Evolutionary conservation across 2,113 vertebrate species (phyloP), one percentile per base, ranked within the genome.

Genomic region (Ptychochromis oligacanthus): DNA sequence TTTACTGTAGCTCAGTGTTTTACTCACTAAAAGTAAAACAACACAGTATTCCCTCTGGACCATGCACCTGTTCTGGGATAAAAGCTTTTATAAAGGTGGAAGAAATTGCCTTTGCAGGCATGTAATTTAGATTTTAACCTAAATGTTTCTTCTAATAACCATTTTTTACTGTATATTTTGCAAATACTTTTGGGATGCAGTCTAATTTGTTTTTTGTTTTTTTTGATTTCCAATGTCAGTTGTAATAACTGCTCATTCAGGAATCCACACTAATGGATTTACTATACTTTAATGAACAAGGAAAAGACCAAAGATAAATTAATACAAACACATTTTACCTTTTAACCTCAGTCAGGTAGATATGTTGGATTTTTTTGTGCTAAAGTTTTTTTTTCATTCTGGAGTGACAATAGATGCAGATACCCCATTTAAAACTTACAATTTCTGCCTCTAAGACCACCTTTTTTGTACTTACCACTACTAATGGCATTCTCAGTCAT

Each of bases 101-200:
- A 34, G 24, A 13, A 12, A 36, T 54, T 7, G 15, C 46, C 20
- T 70, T 77, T 78, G 26, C 61, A 26, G 18, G 11, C 8, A 28
- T 4, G 49, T 65, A 61, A 81, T 55, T 54, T 26, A 56, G 13
- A 46, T 22, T 20, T 40, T 4, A 31, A 40, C 62, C 46, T 52
- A 72, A 31, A 26, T 81, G 49, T 75, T 26, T 80, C 36, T 72
- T 55, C 11, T 59, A n/a, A 18, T 81, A 76, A 80, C 72, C 17
- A 59, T 40, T 26, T 76, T 58, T 28, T 11, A 26, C 13, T 31
- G 24, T 6, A 58, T 28, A 61, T 49, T 49, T 4, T 2, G 17
- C 18, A 52, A 18, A 52, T 17, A 17, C 49, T 52, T 18, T 18
- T 18, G 17, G 7, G 15, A 52, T 52, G 49, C 49, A 52, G 10